These are phyloP conservation scores for Machimus rusticus DNA, from an alignment of 2,888 invertebrate species.

Conservation along the genomic window DNA sequence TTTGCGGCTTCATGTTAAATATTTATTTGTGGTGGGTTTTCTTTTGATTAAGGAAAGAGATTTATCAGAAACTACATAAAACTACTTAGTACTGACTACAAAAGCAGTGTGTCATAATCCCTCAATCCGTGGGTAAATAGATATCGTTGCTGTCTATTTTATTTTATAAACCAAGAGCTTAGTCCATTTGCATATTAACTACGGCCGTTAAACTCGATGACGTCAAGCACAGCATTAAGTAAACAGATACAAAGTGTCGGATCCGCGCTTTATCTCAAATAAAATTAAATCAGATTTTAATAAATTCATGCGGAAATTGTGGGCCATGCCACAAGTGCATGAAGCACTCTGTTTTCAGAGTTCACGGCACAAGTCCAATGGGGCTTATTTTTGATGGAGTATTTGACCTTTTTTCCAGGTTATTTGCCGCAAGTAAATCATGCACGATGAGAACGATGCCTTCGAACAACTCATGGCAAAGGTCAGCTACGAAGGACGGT, in stretches of 20 bases:
- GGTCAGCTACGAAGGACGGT: conserved; percentile 66
- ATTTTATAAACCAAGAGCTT: not conserved
- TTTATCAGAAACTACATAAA: not conserved
- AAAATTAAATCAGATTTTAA: not conserved
- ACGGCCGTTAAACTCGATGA: not conserved
- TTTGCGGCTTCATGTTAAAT: not conserved
- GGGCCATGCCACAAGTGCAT: not conserved
- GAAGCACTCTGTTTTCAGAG: not conserved
- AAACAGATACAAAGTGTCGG: not conserved
- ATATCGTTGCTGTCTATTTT: not conserved
- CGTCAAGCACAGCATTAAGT: not conserved
- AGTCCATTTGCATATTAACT: not conserved
- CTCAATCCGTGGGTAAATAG: not conserved
- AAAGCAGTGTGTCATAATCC: not conserved
- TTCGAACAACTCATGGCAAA: conserved; percentile 66
- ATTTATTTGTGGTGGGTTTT: not conserved
- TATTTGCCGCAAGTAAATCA: conserved; percentile 29
- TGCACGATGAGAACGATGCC: conserved; percentile 56
- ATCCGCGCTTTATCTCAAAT: not conserved
- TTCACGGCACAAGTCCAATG: not conserved
- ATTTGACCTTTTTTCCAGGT: not conserved
- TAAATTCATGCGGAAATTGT: not conserved
- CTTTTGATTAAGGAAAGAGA: not conserved
- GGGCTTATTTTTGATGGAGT: not conserved
- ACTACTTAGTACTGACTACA: not conserved